A percentile compares a stretch with the other conserved stretches of the same genome.
Evolutionary conservation across 2,888 invertebrate genomes (phyloP).

Genomic region (Hypselothyrea guttata): DNA sequence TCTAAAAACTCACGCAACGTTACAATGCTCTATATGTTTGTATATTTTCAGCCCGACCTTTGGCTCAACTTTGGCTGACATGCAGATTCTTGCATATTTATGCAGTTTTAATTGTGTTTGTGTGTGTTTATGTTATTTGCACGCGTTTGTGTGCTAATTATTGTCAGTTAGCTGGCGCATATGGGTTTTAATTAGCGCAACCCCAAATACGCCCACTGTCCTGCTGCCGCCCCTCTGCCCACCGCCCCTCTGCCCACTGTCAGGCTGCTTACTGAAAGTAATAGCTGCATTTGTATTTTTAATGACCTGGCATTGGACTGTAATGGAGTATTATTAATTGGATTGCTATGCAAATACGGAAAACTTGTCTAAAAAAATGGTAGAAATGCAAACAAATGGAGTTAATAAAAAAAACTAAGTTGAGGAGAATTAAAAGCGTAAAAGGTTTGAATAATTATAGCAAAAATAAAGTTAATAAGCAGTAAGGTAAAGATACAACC

Average conservation of each 20-base stretch:
- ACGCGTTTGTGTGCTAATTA: conserved; percentile 66
- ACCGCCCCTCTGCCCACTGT: not conserved
- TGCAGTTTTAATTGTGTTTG: conserved; percentile 73
- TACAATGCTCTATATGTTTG: no score
- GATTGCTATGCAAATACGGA: conserved; percentile 26
- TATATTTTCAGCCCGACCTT: no score
- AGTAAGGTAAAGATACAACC: no score
- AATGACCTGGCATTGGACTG: conserved; percentile 7
- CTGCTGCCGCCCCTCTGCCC: not conserved
- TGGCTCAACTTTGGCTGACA: conserved; percentile 45
- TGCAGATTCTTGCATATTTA: conserved; percentile 73
- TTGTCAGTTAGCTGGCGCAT: conserved; percentile 66
- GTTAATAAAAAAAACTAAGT: not conserved
- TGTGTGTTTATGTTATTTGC: conserved; percentile 48
- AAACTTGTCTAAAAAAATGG: conserved; percentile 1
- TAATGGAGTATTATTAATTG: conserved; percentile 37
- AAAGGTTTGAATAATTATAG: no score
- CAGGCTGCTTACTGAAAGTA: conserved; percentile 8
- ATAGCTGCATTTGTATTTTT: conserved; percentile 30
- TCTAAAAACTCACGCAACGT: no score
- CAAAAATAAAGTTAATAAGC: not conserved
- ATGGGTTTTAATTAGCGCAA: conserved; percentile 56
- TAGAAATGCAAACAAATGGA: not conserved
- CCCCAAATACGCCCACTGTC: not conserved
- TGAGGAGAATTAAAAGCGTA: not conserved